Percentiles rank a stretch among this genome's conserved stretches.
phyloP scores from a whole-genome alignment of 2,888 invertebrate species.

The Agapetus fuscipes region DNA sequence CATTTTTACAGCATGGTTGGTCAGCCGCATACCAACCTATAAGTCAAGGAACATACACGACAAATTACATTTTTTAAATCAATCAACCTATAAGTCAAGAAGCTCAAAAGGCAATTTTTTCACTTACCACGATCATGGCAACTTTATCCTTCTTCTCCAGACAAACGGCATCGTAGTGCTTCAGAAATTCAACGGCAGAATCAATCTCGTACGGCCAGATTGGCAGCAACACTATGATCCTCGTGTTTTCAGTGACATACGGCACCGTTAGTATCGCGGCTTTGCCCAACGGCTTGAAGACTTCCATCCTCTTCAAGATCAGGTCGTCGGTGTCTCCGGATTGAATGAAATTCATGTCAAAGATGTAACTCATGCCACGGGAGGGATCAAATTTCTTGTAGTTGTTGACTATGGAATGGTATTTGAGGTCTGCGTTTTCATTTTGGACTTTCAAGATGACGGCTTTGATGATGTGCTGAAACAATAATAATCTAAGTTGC shows the following conservation, averaged over 20 bases:
- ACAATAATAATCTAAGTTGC: too few relatives aligned
- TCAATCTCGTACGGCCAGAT: constrained; percentile 35
- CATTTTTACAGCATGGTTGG: too few relatives aligned
- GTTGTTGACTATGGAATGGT: constrained; percentile 52
- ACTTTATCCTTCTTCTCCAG: constrained; percentile 73
- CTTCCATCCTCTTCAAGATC: constrained; percentile 52
- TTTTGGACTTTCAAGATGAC: constrained; percentile 41
- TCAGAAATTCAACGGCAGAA: constrained; percentile 57
- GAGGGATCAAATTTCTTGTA: constrained; percentile 73
- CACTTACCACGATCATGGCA: constrained; percentile 57
- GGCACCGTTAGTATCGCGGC: constrained; percentile 87
- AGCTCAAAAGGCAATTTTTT: too few relatives aligned
- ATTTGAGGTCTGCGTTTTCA: constrained; percentile 43
- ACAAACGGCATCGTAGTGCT: constrained; percentile 59
- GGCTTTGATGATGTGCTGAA: constrained; percentile 41
- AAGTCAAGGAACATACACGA: too few relatives aligned
- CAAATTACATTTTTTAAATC: too few relatives aligned
- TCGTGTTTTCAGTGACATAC: constrained; percentile 89
- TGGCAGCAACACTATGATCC: constrained; percentile 68
- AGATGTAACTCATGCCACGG: constrained; percentile 74
- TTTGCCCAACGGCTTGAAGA: constrained; percentile 74
- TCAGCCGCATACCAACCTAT: too few relatives aligned
- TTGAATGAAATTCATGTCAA: constrained; percentile 66
- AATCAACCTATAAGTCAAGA: too few relatives aligned
- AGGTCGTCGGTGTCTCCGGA: neutral